Base-by-base conservation (phyloP, 2,888 invertebrate genomes). In the Spisula subtruncata region DNA sequence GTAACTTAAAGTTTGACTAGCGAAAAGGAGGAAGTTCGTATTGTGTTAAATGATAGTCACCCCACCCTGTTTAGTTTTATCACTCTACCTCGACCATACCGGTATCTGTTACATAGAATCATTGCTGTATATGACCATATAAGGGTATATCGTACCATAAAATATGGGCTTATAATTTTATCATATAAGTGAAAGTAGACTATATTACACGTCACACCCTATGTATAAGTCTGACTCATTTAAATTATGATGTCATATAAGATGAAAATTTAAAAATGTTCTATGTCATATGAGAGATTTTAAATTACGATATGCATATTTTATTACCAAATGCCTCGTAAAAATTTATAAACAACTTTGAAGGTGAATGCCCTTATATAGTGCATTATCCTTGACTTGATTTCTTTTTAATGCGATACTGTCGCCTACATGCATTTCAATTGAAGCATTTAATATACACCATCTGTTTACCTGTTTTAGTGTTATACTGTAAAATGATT, bases 31-130 rank as follows among this genome's bases (percentile, higher is more conserved):
- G 60, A 66, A 66, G 60, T 66, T 66, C 6, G n/a, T 25, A 60
- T n/a, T 25, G 25, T 8, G 20, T n/a, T 66, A 10, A 66, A n/a
- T 25, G 12, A 66, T 18, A n/a, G 56, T 20, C n/a, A 66, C n/a
- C n/a, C n/a, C 60, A 66, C 60, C 25, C n/a, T 66, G n/a, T n/a
- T 66, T n/a, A n/a, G n/a, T 25, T 51, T 66, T 66, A 66, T 66
- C 60, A 25, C n/a, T 25, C 25, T 25, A 25, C 60, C 60, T 41
- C 60, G 25, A 51, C 0, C 25, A 66, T 66, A 25, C 10, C 1
- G 6, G 10, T 66, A 66, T 25, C 10, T 66, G n/a, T 25, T 25
- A 66, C n/a, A 66, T 25, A 25, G 60, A 66, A 41, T 41, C 41
- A 41, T 25, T 60, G n/a, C 60, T n/a, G 56, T 66, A 66, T 51